A percentile compares a stretch with the other conserved stretches of the same genome.
These are phyloP conservation scores for Drosophila grimshawi DNA, from an alignment of 1,140 invertebrate species.

Conservation along the genomic window DNA sequence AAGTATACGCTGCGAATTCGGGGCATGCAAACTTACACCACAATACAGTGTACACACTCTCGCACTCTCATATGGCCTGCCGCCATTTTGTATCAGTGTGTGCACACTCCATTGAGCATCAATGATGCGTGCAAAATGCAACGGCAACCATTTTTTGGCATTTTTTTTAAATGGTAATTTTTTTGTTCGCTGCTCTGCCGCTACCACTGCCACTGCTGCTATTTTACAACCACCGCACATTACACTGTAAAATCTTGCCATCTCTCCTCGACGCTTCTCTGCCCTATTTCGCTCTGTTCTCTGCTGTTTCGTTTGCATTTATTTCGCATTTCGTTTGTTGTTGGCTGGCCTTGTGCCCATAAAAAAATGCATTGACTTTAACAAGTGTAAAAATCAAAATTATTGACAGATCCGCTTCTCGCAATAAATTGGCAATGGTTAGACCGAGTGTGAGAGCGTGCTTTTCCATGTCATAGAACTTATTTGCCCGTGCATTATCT, in stretches of 20 bases:
- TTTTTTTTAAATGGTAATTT: conserved; percentile 79
- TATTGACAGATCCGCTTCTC: conserved; percentile 63
- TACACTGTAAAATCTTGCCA: conserved; percentile 56
- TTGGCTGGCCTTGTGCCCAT: conserved; percentile 56
- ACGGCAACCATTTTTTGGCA: conserved; percentile 76
- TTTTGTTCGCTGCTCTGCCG: conserved; percentile 36
- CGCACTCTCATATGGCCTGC: conserved; percentile 42
- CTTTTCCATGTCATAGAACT: conserved; percentile 2
- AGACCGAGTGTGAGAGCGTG: conserved; percentile 25
- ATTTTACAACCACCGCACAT: conserved; percentile 46
- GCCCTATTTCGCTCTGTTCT: conserved; percentile 14
- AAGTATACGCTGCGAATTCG: conserved; percentile 32
- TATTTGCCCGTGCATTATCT: background rate
- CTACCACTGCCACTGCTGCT: conserved; percentile 18
- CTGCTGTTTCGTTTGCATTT: conserved; percentile 4
- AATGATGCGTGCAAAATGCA: conserved; percentile 83
- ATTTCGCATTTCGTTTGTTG: conserved; percentile 20
- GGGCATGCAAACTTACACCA: conserved; percentile 62
- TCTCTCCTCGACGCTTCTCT: conserved; percentile 17
- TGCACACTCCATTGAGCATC: conserved; percentile 80
- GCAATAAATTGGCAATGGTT: conserved; percentile 57
- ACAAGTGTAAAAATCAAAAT: conserved; percentile 78
- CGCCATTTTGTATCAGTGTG: conserved; percentile 81
- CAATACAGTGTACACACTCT: conserved; percentile 24
- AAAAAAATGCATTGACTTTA: conserved; percentile 75